phyloP scores from a whole-genome alignment of 2,113 vertebrate species.

The Halichoerus grypus region DNA sequence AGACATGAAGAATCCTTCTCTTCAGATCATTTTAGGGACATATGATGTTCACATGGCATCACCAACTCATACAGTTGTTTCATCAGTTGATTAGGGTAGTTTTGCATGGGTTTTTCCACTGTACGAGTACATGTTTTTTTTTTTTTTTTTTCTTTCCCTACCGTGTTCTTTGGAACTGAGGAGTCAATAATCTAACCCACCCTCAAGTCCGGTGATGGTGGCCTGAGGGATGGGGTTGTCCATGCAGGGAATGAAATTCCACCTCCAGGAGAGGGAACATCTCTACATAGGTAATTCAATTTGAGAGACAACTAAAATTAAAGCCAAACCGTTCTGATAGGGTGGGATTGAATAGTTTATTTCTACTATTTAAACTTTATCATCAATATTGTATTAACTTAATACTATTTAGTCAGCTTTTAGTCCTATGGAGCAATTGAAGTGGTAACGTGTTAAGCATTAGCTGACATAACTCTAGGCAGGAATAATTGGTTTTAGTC shows the following conservation, averaged over 20 bases:
- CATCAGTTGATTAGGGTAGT: background rate
- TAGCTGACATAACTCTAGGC: background rate
- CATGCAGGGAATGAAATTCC: background rate
- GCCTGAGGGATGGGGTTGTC: rapidly evolving
- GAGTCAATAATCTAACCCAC: background rate
- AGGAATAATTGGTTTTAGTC: background rate
- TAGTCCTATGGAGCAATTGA: background rate
- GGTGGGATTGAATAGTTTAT: background rate
- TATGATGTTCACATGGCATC: no score
- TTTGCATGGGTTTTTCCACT: background rate
- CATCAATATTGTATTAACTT: background rate
- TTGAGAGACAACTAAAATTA: background rate
- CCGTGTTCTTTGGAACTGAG: background rate
- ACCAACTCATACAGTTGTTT: background rate
- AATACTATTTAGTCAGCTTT: background rate
- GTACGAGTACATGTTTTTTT: background rate
- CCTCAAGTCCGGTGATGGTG: background rate
- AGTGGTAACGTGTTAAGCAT: background rate
- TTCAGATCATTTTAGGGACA: background rate
- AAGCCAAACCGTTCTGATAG: background rate
- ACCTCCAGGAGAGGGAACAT: background rate
- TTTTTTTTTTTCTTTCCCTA: background rate
- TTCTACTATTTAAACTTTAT: background rate
- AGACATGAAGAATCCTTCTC: background rate
- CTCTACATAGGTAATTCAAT: background rate